Evolutionary conservation across 2,888 invertebrate genomes (phyloP).

Genomic region (Dolichomitus sp.): DNA sequence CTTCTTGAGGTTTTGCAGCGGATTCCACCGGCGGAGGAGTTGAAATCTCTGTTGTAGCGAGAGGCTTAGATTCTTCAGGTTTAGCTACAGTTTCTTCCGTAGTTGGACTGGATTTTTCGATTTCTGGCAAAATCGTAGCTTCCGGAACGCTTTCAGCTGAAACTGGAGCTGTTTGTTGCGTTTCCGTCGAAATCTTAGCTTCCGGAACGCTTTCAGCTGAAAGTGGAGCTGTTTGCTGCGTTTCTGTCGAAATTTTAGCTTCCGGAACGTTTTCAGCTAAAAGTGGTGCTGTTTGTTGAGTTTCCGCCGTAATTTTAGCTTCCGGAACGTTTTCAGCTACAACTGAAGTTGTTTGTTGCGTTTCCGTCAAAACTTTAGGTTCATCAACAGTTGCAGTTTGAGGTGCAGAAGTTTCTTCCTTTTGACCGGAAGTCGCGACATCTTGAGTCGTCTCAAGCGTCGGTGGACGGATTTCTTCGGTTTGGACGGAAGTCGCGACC

Average conservation of each 20-base stretch:
- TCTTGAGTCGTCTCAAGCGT: slow-evolving; percentile 55
- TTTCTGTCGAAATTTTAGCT: neutral
- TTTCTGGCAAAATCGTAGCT: neutral
- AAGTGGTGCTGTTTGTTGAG: neutral
- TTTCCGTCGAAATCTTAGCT: neutral
- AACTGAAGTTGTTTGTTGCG: neutral
- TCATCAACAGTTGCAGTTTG: neutral
- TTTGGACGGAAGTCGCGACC: neutral
- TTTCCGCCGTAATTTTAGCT: neutral
- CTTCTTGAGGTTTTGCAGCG: slow-evolving; percentile 18
- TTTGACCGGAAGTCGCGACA: neutral
- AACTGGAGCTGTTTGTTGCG: neutral
- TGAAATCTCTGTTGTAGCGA: slow-evolving; percentile 39
- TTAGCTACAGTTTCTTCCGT: neutral
- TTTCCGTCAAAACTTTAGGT: neutral
- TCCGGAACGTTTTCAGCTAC: neutral
- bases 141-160: neutral
- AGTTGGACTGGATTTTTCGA: slow-evolving; percentile 1
- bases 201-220: neutral
- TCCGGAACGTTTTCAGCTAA: neutral
- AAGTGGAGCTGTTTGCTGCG: neutral
- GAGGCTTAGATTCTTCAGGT: neutral
- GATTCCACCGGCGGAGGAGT: slow-evolving; percentile 7
- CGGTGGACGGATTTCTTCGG: slow-evolving; percentile 11
- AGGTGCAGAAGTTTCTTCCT: slow-evolving; percentile 49